A percentile compares a stretch with the other conserved stretches of the same genome.
Evolutionary conservation across 2,113 vertebrate genomes (phyloP).

Genomic region (Pipa parva): DNA sequence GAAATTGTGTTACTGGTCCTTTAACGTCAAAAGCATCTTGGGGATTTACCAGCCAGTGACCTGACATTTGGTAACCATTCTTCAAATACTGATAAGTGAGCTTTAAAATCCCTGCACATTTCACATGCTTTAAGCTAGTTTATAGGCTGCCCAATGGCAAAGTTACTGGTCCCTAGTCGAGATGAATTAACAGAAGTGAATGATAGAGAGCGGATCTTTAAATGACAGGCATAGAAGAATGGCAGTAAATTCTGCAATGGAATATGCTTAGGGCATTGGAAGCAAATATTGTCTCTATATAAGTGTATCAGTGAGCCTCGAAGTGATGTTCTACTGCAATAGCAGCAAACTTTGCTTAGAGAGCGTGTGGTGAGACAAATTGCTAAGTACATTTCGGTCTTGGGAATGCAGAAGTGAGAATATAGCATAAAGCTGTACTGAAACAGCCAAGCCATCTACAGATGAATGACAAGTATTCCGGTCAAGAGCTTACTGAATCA

Average conservation of each 20-base stretch:
- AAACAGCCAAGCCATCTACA: conserved; percentile 7
- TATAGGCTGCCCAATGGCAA: not conserved
- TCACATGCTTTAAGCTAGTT: no score
- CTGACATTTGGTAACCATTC: no score
- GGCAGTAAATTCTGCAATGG: not conserved
- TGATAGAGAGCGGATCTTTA: not conserved
- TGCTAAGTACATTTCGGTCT: not conserved
- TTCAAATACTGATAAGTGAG: no score
- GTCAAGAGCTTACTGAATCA: conserved; percentile 25
- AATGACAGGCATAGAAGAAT: not conserved
- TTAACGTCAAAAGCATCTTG: no score
- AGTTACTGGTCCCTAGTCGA: not conserved
- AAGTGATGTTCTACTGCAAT: not conserved
- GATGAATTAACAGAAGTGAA: not conserved
- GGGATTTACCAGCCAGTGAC: no score
- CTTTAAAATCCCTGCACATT: no score
- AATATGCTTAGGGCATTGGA: not conserved
- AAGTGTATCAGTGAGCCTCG: not conserved
- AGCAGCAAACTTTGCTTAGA: not conserved
- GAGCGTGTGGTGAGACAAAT: not conserved
- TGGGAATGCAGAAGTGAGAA: conserved; percentile 12
- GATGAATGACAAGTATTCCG: conserved; percentile 30
- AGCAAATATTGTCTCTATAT: not conserved
- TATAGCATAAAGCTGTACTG: conserved; percentile 5
- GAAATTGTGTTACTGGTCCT: no score